Conservation (phyloP, 2,113 vertebrate species). For the Globicephala melas region DNA sequence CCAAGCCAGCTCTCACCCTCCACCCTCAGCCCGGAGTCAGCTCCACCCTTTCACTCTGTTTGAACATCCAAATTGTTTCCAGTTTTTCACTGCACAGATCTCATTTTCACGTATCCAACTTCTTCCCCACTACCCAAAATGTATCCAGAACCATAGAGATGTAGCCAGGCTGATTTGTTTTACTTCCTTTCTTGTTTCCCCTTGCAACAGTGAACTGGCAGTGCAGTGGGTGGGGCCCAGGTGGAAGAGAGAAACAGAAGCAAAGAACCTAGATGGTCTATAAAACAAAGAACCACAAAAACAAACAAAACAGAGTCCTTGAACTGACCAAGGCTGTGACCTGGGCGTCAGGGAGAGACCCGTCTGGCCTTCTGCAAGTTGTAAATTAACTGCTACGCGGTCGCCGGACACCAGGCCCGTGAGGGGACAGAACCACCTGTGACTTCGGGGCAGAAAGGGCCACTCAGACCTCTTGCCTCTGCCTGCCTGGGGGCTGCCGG, state of each 20-base stretch:
- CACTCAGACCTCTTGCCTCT: fast-evolving
- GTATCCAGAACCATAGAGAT: not conserved
- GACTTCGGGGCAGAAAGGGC: not conserved
- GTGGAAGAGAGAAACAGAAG: not conserved
- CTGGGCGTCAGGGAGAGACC: not conserved
- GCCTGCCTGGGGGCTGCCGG: fast-evolving
- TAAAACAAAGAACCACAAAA: not conserved
- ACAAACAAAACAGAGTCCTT: not conserved
- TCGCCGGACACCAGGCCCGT: fast-evolving
- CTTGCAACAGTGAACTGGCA: not conserved
- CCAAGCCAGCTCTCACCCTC: fast-evolving
- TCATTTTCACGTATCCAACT: not conserved
- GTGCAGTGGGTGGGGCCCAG: not conserved
- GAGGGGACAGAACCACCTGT: not conserved
- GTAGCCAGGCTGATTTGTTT: not conserved
- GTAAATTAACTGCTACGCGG: fast-evolving
- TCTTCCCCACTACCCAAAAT: not conserved
- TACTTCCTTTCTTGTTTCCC: not conserved
- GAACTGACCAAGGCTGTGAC: not conserved
- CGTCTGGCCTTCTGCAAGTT: not conserved
- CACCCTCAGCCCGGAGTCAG: fast-evolving
- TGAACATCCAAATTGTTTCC: fast-evolving
- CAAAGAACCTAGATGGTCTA: not conserved
- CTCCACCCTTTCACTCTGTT: fast-evolving
- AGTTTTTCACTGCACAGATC: fast-evolving